Conservation (phyloP, 92 coral and sea anemone genomes). For the Epizoanthus ramosus region DNA sequence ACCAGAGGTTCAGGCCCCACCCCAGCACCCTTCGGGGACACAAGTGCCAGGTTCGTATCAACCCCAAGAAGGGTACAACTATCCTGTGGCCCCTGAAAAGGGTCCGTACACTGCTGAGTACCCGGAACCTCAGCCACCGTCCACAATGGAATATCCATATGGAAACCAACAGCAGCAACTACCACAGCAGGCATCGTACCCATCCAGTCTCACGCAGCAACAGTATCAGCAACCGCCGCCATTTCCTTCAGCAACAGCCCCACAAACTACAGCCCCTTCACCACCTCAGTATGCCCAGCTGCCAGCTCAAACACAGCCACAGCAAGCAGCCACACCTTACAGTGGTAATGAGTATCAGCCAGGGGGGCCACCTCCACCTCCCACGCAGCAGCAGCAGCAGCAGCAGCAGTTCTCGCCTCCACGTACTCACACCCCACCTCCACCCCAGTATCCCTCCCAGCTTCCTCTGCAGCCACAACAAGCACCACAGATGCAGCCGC, state of each 20-base stretch:
- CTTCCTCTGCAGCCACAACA: constrained; percentile 34
- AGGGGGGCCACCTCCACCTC: constrained; percentile 30
- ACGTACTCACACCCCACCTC: constrained; percentile 53
- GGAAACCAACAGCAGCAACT: constrained; percentile 51
- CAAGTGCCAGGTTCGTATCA: constrained; percentile 42
- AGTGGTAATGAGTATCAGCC: constrained; percentile 31
- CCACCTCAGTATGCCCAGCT: constrained; percentile 68
- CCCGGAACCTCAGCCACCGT: constrained; percentile 44
- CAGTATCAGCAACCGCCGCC: constrained; percentile 40
- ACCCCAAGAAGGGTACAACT: constrained; percentile 52
- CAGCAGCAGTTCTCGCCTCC: constrained; percentile 48
- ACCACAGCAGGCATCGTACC: constrained; percentile 23
- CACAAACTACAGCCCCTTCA: constrained; percentile 47
- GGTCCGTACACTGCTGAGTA: constrained; percentile 51
- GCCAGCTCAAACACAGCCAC: constrained; percentile 49
- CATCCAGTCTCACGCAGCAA: constrained; percentile 30
- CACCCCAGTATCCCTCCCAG: constrained; percentile 47
- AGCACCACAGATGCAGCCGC: constrained; percentile 29
- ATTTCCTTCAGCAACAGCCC: constrained; percentile 55
- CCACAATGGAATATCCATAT: constrained; percentile 31
- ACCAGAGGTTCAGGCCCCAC: constrained; percentile 54
- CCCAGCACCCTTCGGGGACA: constrained; percentile 54
- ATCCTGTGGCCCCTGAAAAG: constrained; percentile 34
- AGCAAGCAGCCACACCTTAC: constrained; percentile 26
- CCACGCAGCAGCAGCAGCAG: constrained; percentile 25